A percentile compares a stretch with the other conserved stretches of the same genome.
phyloP scores from a whole-genome alignment of 2,113 vertebrate species.

The Nyctereutes procyonoides region DNA sequence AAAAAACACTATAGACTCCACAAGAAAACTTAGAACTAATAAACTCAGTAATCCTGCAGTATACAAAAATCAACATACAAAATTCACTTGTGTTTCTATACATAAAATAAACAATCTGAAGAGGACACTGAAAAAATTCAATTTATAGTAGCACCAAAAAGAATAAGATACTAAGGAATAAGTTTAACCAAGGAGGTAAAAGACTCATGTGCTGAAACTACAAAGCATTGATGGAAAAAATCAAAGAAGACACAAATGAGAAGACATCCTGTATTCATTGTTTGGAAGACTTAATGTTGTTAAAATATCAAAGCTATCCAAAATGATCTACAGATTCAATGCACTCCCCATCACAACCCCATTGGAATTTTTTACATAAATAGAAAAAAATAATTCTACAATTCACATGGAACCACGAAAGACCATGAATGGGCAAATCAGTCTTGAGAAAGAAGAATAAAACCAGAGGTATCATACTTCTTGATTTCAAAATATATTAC shows the following conservation, averaged over 20 bases:
- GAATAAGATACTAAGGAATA: not conserved
- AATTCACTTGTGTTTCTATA: not conserved
- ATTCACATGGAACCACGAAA: not conserved
- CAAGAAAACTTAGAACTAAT: conserved; percentile 18
- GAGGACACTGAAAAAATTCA: not conserved
- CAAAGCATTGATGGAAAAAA: not conserved
- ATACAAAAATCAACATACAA: conserved; percentile 4
- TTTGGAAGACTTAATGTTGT: not conserved
- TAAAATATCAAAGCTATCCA: not conserved
- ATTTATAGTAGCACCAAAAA: not conserved
- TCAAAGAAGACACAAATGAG: not conserved
- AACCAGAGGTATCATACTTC: not conserved
- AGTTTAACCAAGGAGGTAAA: not conserved
- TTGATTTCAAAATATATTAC: conserved; percentile 28
- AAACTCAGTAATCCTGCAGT: not conserved
- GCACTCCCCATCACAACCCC: not conserved
- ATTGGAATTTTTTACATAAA: not conserved
- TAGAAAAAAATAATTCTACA: not conserved
- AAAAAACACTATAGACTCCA: not conserved
- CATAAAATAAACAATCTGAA: not conserved
- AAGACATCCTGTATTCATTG: not conserved
- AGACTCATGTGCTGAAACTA: conserved; percentile 2
- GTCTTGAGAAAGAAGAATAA: not conserved
- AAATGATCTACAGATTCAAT: not conserved
- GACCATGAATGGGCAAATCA: not conserved